Percentiles rank a stretch among this genome's conserved stretches.
Conservation (phyloP, 1,140 invertebrate genomes). For the Portunus trituberculatus region DNA sequence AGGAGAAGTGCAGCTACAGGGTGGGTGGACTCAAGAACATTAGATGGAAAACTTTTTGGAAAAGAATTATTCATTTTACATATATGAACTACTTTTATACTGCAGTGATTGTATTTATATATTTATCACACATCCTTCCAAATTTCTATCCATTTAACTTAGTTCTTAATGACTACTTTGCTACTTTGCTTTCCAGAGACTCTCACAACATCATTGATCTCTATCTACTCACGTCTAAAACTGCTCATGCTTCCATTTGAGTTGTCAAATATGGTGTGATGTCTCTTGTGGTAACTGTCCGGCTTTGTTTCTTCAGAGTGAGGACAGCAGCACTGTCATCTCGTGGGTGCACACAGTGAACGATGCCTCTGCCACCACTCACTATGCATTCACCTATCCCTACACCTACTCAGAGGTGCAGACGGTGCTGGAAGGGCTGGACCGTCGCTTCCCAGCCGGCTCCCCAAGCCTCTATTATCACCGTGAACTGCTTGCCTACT, state of each 20-base stretch:
- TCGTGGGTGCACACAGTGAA: slow-evolving; percentile 75
- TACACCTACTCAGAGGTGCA: slow-evolving; percentile 92
- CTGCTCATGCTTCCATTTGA: no score
- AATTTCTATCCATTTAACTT: no score
- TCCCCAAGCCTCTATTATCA: slow-evolving; percentile 89
- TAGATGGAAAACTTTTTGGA: no score
- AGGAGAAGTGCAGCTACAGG: slow-evolving; percentile 67
- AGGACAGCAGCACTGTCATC: slow-evolving; percentile 74
- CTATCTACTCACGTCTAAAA: no score
- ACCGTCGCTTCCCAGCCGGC: slow-evolving; percentile 80
- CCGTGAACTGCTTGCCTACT: slow-evolving; percentile 90
- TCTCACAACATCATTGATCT: no score
- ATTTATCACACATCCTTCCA: no score
- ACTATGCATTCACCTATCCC: slow-evolving; percentile 96
- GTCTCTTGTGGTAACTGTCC: neutral
- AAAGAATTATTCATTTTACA: no score
- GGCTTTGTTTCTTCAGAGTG: slow-evolving; percentile 71
- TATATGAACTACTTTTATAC: no score
- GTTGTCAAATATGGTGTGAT: neutral
- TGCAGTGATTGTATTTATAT: no score
- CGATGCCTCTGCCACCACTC: slow-evolving; percentile 82
- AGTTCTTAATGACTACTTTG: no score
- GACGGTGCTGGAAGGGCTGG: slow-evolving; percentile 85
- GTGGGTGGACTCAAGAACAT: neutral
- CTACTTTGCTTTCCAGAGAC: no score